Conservation (phyloP, 2,113 vertebrate genomes). For the Myotis davidii region DNA sequence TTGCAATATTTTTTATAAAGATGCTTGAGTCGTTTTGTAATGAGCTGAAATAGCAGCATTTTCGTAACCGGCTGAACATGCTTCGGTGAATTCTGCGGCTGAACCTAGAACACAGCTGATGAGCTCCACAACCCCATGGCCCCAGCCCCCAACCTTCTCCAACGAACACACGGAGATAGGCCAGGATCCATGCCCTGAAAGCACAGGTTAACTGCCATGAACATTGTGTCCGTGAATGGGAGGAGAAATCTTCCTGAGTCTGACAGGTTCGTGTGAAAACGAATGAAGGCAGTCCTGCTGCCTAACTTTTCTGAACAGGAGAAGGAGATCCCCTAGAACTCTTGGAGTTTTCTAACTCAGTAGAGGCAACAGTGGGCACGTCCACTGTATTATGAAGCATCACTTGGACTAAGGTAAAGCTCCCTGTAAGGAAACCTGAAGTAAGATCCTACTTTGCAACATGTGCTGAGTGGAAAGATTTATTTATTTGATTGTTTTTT, state of each 20-base stretch:
- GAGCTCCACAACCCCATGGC: background rate
- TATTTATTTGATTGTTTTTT: too few relatives aligned
- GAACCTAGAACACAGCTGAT: constrained; percentile 48
- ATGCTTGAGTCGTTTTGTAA: constrained; percentile 40
- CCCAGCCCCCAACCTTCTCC: background rate
- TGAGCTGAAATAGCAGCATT: constrained; percentile 63
- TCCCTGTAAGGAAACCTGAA: constrained; percentile 30
- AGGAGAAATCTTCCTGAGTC: constrained; percentile 50
- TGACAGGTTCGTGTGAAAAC: constrained; percentile 55
- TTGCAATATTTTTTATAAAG: constrained; percentile 8
- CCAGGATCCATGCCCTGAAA: constrained; percentile 59
- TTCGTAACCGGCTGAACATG: constrained; percentile 55
- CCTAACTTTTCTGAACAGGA: constrained; percentile 3
- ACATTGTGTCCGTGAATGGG: constrained; percentile 69
- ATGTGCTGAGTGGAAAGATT: constrained; percentile 15
- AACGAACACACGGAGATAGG: background rate
- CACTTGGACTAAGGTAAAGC: constrained; percentile 20
- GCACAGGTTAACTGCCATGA: constrained; percentile 46
- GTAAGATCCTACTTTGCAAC: constrained; percentile 41
- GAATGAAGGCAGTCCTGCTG: background rate
- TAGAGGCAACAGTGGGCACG: background rate
- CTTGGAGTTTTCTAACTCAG: constrained; percentile 14
- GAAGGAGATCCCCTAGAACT: background rate
- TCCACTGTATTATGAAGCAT: constrained; percentile 48
- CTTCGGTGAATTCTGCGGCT: constrained; percentile 60